These are phyloP conservation scores for Phorcus lineatus DNA, from an alignment of 2,888 invertebrate species.

Conservation along the genomic window DNA sequence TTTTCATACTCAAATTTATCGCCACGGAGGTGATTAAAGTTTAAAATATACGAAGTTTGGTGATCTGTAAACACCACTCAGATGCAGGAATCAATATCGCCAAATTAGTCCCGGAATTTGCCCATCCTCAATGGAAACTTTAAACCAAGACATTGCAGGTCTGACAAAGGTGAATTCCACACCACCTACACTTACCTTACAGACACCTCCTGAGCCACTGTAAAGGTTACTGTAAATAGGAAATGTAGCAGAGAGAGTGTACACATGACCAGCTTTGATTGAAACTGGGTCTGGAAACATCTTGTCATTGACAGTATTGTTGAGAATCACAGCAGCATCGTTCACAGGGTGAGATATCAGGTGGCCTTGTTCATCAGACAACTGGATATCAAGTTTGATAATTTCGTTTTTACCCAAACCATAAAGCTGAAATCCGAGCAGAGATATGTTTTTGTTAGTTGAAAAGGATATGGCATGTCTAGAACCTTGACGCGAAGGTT, in stretches of 20 bases:
- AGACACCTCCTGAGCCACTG: neutral
- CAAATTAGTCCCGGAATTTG: too few relatives aligned
- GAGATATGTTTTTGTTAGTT: neutral
- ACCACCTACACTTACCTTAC: neutral
- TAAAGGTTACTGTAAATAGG: neutral
- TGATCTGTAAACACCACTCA: too few relatives aligned
- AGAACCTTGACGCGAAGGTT: neutral
- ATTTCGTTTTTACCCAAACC: neutral
- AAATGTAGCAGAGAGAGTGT: neutral
- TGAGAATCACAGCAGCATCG: neutral
- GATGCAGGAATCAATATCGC: too few relatives aligned
- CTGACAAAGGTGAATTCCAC: neutral
- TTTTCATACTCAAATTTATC: too few relatives aligned
- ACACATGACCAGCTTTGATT: neutral
- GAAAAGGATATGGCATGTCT: neutral
- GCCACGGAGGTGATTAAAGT: too few relatives aligned
- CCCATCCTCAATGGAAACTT: too few relatives aligned
- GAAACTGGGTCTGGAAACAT: neutral
- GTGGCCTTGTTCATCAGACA: neutral
- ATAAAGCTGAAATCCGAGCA: neutral
- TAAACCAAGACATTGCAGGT: too few relatives aligned
- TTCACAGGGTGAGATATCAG: neutral
- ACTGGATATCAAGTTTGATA: neutral
- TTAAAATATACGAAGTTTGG: too few relatives aligned
- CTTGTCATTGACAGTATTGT: neutral